Percentiles rank a stretch among this genome's conserved stretches.
Evolutionary conservation across 2,888 invertebrate genomes (phyloP).

Genomic region (Dorcus hopei): DNA sequence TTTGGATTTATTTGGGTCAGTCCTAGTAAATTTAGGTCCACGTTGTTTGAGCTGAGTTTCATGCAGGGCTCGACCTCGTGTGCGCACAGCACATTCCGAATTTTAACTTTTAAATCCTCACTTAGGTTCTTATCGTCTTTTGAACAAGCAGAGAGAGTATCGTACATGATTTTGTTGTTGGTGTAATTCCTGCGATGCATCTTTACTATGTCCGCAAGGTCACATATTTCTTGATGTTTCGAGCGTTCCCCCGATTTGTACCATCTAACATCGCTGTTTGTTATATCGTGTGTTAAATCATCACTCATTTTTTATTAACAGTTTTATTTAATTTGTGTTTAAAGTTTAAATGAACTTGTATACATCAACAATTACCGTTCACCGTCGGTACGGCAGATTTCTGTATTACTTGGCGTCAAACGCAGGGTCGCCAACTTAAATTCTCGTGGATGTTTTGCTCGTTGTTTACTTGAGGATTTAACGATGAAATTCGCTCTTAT

Average conservation of each 20-base stretch:
- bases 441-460: background rate
- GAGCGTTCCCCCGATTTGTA: background rate
- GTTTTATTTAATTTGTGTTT: too few relatives aligned
- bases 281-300: too few relatives aligned
- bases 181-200: conserved; percentile 33
- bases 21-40: conserved; percentile 9
- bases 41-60: conserved; percentile 1
- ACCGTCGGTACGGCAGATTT: conserved; percentile 1
- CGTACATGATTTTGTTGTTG: conserved; percentile 34
- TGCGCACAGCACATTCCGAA: conserved; percentile 31
- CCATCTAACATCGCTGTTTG: too few relatives aligned
- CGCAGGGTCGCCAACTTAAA: conserved; percentile 1
- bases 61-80: conserved; percentile 22
- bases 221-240: conserved; percentile 31
- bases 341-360: too few relatives aligned
- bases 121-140: conserved; percentile 26
- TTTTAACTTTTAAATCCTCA: conserved; percentile 31
- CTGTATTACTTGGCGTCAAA: conserved; percentile 2
- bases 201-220: conserved; percentile 34
- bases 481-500: too few relatives aligned
- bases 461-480: background rate
- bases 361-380: too few relatives aligned
- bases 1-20: conserved; percentile 33
- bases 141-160: conserved; percentile 32
- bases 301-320: too few relatives aligned